phyloP scores from a whole-genome alignment of 2,113 vertebrate genomes.

The Epinephelus moara region DNA sequence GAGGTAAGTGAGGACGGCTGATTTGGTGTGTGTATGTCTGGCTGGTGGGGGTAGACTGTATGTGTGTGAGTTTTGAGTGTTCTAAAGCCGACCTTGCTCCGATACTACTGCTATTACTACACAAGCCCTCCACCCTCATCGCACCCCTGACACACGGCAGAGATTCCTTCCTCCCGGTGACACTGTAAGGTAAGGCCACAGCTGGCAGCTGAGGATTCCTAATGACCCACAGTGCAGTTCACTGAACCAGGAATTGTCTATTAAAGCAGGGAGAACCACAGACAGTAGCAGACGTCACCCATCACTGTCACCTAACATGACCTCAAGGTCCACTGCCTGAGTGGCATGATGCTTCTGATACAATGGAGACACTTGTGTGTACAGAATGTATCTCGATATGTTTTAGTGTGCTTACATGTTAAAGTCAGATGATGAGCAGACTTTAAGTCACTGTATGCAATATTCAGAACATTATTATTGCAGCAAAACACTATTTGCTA shows the following conservation, averaged over 20 bases:
- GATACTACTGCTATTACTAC: constrained; percentile 44
- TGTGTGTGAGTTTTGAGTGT: constrained; percentile 10
- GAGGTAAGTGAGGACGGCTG: constrained; percentile 61
- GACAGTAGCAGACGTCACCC: constrained; percentile 50
- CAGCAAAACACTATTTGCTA: too few relatives aligned
- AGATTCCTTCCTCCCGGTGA: constrained; percentile 45
- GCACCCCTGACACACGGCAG: constrained; percentile 17
- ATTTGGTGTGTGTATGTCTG: constrained; percentile 47
- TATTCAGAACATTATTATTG: too few relatives aligned
- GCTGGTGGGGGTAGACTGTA: constrained; percentile 5
- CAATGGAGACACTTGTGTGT: constrained; percentile 4
- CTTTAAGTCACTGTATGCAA: too few relatives aligned
- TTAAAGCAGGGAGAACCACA: constrained; percentile 62
- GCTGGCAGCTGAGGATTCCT: constrained; percentile 73
- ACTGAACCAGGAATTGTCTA: constrained; percentile 78
- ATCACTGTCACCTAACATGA: constrained; percentile 62
- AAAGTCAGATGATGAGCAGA: not conserved
- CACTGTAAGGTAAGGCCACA: constrained; percentile 66
- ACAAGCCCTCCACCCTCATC: constrained; percentile 8
- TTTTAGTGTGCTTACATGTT: not conserved
- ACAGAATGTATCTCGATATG: not conserved
- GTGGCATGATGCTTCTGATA: constrained; percentile 44
- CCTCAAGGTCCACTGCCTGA: constrained; percentile 30
- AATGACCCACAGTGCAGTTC: constrained; percentile 79
- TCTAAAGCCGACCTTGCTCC: constrained; percentile 49